Conservation (phyloP, 2,888 invertebrate genomes). For the Drosophila cognata region DNA sequence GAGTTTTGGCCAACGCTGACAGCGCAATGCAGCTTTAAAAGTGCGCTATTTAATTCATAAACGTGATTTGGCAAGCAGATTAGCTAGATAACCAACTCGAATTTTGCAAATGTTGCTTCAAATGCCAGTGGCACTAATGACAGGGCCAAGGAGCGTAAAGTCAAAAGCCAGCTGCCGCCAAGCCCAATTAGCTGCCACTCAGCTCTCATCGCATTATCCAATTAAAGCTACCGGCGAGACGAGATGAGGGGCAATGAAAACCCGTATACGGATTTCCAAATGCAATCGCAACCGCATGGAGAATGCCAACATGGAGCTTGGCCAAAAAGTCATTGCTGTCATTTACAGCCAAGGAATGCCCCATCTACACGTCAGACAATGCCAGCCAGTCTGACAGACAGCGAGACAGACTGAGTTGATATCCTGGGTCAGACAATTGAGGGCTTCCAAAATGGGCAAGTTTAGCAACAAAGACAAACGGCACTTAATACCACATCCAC, state of each 20-base stretch:
- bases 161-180: conserved; percentile 22
- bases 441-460: conserved; percentile 1
- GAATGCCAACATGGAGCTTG: conserved; percentile 26
- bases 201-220: conserved; percentile 50
- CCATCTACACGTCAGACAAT: conserved; percentile 17
- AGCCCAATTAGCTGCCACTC: conserved; percentile 54
- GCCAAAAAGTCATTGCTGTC: conserved; percentile 29
- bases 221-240: conserved; percentile 46
- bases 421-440: conserved; percentile 12
- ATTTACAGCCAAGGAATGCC: conserved; percentile 26
- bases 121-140: conserved; percentile 56
- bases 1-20: conserved; percentile 63
- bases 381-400: conserved; percentile 4
- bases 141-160: conserved; percentile 23
- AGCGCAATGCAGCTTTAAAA: conserved; percentile 47
- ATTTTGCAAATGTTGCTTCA: conserved; percentile 13
- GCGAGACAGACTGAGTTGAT: conserved; percentile 1
- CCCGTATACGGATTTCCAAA: conserved; percentile 9
- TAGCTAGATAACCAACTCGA: conserved; percentile 10
- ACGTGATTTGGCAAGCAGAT: conserved; percentile 13
- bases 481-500: neutral
- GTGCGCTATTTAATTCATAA: conserved; percentile 39
- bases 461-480: conserved; percentile 3
- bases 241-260: conserved; percentile 4
- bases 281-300: conserved; percentile 16